These are phyloP conservation scores for Linhomoeus sp. DNA, from an alignment of 2,888 invertebrate genomes.

Conservation along the genomic window DNA sequence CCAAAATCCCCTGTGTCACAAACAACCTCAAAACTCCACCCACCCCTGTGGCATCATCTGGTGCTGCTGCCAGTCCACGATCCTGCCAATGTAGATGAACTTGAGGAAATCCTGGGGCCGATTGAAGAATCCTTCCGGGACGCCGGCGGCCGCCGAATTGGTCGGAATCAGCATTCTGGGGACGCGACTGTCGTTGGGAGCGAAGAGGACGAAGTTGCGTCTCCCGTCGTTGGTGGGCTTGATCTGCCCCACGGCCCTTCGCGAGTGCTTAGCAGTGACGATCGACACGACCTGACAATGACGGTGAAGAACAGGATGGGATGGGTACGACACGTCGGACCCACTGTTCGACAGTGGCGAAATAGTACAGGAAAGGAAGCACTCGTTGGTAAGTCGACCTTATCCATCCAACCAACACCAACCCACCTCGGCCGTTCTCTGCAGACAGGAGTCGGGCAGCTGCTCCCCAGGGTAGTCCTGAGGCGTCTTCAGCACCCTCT, in stretches of 20 bases:
- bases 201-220: conserved; percentile 45
- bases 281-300: conserved; percentile 48
- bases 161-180: conserved; percentile 55
- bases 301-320: neutral
- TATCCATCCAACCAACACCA: neutral
- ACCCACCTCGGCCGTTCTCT: conserved; percentile 31
- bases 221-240: conserved; percentile 38
- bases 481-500: neutral
- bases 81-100: conserved; percentile 49
- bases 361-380: too few species aligned
- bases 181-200: conserved; percentile 48
- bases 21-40: neutral
- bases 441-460: conserved; percentile 25
- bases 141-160: conserved; percentile 40
- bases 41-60: neutral
- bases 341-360: too few species aligned
- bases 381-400: too few species aligned
- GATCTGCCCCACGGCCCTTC: conserved; percentile 51
- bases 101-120: conserved; percentile 31
- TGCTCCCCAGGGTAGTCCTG: conserved; percentile 3
- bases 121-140: conserved; percentile 41
- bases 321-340: too few species aligned
- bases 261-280: conserved; percentile 47
- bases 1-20: too few species aligned
- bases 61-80: conserved; percentile 45